These are phyloP conservation scores for Macrochelys suwanniensis DNA, from an alignment of 2,797 vertebrate genomes.

Conservation along the genomic window DNA sequence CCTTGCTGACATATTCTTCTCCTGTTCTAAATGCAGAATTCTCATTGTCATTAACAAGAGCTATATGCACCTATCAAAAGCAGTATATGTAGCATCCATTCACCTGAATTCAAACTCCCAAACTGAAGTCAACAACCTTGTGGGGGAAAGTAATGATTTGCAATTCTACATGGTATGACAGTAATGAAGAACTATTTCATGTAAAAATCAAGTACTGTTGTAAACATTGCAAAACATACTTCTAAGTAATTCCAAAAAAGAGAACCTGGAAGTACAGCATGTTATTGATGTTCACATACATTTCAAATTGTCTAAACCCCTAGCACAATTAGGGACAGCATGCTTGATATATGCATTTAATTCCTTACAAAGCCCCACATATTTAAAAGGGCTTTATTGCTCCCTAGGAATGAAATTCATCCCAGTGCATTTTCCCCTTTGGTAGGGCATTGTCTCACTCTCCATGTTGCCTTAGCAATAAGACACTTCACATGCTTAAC, in stretches of 20 bases:
- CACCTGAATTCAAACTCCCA: neutral
- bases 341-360: neutral
- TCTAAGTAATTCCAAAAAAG: neutral
- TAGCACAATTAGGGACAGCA: neutral
- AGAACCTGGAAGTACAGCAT: neutral
- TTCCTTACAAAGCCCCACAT: neutral
- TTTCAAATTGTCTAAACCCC: neutral
- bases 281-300: neutral
- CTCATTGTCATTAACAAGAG: neutral
- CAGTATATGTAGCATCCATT: neutral
- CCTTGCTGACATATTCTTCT: neutral
- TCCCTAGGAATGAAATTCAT: slow-evolving; percentile 2
- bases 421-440: neutral
- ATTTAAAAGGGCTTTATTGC: neutral
- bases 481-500: neutral
- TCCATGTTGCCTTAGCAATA: neutral
- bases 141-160: neutral
- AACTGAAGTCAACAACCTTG: neutral
- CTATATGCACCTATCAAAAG: neutral
- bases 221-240: neutral
- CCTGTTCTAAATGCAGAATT: neutral
- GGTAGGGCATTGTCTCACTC: neutral
- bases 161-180: neutral
- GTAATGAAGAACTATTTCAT: neutral
- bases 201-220: neutral